Conservation (phyloP, 2,113 vertebrate species). For the Chamaetylas fuelleborni region DNA sequence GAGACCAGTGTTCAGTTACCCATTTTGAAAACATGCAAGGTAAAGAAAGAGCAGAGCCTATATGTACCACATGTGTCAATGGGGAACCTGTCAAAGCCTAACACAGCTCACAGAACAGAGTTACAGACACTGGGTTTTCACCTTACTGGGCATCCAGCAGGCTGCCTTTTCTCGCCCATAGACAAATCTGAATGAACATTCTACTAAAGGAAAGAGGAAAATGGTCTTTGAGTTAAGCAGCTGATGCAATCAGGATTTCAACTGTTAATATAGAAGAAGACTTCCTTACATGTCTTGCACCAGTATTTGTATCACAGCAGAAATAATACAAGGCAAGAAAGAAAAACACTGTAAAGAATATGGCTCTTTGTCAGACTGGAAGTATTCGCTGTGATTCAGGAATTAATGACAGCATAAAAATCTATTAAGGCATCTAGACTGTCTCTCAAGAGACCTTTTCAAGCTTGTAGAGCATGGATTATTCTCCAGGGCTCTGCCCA, state of each 20-base stretch:
- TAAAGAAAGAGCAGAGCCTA: not conserved
- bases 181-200: not conserved
- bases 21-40: fast-evolving
- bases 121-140: not conserved
- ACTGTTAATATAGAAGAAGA: not conserved
- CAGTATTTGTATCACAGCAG: not conserved
- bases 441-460: conserved; percentile 34
- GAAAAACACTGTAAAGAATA: conserved; percentile 27
- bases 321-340: conserved; percentile 11
- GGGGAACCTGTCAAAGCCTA: not conserved
- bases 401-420: conserved; percentile 64
- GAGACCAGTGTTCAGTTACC: not conserved
- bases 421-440: conserved; percentile 62
- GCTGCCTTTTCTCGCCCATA: not conserved
- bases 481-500: conserved; percentile 43
- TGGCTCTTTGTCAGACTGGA: conserved; percentile 36
- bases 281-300: not conserved
- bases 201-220: not conserved
- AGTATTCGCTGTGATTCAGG: conserved; percentile 53
- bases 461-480: conserved; percentile 18
- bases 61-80: fast-evolving
- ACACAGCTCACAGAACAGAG: not conserved
- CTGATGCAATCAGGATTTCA: not conserved
- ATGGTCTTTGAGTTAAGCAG: not conserved
- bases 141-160: not conserved